Evolutionary conservation across 2,888 invertebrate species (phyloP).

Genomic region (Oxytorus armatus): DNA sequence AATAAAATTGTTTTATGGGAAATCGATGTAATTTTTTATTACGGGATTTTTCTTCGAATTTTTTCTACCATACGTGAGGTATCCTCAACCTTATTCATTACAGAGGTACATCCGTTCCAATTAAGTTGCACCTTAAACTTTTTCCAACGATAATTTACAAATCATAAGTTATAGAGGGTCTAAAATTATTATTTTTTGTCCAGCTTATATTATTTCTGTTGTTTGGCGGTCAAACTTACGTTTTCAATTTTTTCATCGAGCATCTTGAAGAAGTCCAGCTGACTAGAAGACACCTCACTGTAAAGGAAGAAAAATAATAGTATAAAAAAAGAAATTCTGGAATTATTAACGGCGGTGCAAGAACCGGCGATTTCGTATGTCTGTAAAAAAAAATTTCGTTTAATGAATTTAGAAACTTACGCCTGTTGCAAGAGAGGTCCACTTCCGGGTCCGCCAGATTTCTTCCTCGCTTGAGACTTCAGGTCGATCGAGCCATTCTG

Average conservation of each 20-base stretch:
- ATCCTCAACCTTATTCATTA: too few relatives aligned
- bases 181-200: not conserved
- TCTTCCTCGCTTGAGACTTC: constrained; percentile 81
- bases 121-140: too few relatives aligned
- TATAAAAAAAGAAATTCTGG: constrained; percentile 11
- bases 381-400: not conserved
- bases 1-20: too few relatives aligned
- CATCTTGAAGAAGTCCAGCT: constrained; percentile 97
- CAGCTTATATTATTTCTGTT: not conserved
- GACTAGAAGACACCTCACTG: constrained; percentile 95
- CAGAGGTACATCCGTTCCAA: too few relatives aligned
- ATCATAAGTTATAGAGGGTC: too few relatives aligned
- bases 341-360: too few relatives aligned
- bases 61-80: too few relatives aligned
- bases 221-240: constrained; percentile 85
- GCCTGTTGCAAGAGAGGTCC: constrained; percentile 86
- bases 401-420: constrained; percentile 81
- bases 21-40: too few relatives aligned
- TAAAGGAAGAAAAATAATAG: constrained; percentile 80
- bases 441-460: constrained; percentile 83
- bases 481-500: constrained; percentile 79
- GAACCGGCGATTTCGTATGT: too few relatives aligned
- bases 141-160: too few relatives aligned
- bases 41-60: too few relatives aligned
- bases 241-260: constrained; percentile 96